Conservation (phyloP, 2,113 vertebrate genomes). For the Nesospiza acunhae region DNA sequence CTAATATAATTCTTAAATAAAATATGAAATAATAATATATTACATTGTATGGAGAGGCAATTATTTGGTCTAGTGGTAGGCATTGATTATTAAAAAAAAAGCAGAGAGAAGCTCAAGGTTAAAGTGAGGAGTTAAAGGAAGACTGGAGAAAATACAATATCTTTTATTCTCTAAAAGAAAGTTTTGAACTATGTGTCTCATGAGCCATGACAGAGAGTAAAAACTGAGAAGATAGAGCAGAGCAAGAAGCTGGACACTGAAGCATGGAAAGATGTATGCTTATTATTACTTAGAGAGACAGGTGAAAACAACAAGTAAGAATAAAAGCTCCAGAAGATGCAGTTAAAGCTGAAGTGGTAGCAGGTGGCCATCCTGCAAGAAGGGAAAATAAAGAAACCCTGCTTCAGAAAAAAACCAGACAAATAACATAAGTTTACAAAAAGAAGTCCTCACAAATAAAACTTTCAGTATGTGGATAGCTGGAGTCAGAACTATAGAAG, state of each 20-base stretch:
- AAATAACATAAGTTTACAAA: not conserved
- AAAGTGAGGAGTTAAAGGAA: not conserved
- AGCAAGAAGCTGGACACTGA: constrained; percentile 35
- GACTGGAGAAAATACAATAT: not conserved
- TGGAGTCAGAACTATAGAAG: not conserved
- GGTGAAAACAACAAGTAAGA: constrained; percentile 41
- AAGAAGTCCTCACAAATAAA: not conserved
- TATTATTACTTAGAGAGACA: constrained; percentile 53
- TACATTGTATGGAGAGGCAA: not conserved
- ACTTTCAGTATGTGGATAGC: not conserved
- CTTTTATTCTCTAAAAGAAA: constrained; percentile 38
- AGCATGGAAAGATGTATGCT: constrained; percentile 62
- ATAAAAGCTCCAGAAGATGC: not conserved
- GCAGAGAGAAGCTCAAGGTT: not conserved
- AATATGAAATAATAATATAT: not conserved
- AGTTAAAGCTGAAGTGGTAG: not conserved
- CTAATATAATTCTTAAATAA: not conserved
- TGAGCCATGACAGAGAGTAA: constrained; percentile 44
- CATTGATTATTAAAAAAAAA: not conserved
- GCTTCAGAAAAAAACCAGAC: not conserved
- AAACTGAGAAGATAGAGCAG: constrained; percentile 15
- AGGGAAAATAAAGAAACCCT: constrained; percentile 5
- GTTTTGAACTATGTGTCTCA: not conserved
- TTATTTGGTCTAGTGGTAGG: not conserved
- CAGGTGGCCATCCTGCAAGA: not conserved